A percentile compares a stretch with the other conserved stretches of the same genome.
Evolutionary conservation across 1,140 invertebrate species (phyloP).

Genomic region (Trichogramma pretiosum): DNA sequence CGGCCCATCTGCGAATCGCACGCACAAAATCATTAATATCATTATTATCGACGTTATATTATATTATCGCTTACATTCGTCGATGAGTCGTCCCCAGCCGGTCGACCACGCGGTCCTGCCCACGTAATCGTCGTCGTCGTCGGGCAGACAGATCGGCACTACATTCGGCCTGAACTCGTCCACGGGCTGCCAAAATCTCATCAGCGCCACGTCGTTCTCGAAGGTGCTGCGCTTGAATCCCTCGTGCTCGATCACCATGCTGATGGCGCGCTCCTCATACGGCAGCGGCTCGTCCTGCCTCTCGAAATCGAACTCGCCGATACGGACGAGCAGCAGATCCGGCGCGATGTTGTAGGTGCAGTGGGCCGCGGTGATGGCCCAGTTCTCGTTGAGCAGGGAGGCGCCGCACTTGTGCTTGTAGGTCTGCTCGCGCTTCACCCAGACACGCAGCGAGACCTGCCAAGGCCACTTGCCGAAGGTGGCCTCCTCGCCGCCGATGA

Average conservation of each 20-base stretch:
- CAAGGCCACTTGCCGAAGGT: slow-evolving; percentile 85
- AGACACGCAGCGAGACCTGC: slow-evolving; percentile 77
- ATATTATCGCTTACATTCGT: slow-evolving; percentile 46
- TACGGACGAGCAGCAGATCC: slow-evolving; percentile 75
- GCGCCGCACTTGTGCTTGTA: slow-evolving; percentile 93
- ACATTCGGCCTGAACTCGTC: slow-evolving; percentile 79
- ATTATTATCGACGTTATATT: neutral
- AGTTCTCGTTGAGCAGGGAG: slow-evolving; percentile 87
- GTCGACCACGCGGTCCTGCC: slow-evolving; percentile 82
- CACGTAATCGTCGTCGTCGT: slow-evolving; percentile 75
- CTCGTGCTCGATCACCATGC: slow-evolving; percentile 84
- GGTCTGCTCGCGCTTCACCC: slow-evolving; percentile 81
- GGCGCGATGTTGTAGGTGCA: slow-evolving; percentile 86
- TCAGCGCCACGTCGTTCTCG: slow-evolving; percentile 82
- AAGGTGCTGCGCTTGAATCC: slow-evolving; percentile 87
- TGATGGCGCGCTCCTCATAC: slow-evolving; percentile 77
- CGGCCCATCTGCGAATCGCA: slow-evolving; percentile 66
- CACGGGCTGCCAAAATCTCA: slow-evolving; percentile 85
- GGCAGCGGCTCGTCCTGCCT: slow-evolving; percentile 79
- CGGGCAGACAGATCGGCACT: slow-evolving; percentile 80
- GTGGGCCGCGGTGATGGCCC: slow-evolving; percentile 94
- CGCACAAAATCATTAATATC: no score
- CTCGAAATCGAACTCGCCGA: slow-evolving; percentile 84
- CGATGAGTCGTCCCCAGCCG: slow-evolving; percentile 85
- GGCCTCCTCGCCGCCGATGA: slow-evolving; percentile 76